Evolutionary conservation across 2,888 invertebrate species (phyloP).

Genomic region (Lochmaea capreae): DNA sequence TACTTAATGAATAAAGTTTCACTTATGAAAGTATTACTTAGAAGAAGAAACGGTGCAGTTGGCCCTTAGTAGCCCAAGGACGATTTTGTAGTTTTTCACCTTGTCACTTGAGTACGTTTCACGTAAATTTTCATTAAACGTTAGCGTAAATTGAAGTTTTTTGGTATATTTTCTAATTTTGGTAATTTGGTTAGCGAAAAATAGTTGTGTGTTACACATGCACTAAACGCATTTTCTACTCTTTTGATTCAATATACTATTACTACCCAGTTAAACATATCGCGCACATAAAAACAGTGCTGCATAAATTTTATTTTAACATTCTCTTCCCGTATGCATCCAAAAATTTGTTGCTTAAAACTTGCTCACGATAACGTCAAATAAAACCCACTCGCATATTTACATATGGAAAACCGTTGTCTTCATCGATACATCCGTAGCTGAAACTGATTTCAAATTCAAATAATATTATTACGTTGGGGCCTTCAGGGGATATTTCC

Average conservation of each 20-base stretch:
- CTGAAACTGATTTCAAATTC: slow-evolving; percentile 52
- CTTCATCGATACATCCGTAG: slow-evolving; percentile 34
- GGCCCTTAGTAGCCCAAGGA: no score
- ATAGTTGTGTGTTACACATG: no score
- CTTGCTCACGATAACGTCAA: slow-evolving; percentile 1
- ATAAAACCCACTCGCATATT: slow-evolving; percentile 20
- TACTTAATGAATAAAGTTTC: no score
- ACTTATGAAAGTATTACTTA: no score
- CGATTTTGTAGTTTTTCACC: no score
- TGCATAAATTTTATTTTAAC: background rate
- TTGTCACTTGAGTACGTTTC: no score
- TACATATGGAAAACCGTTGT: slow-evolving; percentile 10
- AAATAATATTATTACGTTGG: slow-evolving; percentile 52
- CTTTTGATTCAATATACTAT: background rate
- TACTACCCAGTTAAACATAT: background rate
- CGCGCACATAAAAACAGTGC: background rate
- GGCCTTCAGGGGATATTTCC: slow-evolving; percentile 47
- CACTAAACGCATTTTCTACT: no score
- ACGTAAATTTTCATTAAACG: no score
- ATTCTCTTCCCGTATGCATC: background rate
- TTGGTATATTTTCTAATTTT: no score
- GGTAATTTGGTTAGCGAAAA: no score
- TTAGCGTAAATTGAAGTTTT: no score
- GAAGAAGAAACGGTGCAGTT: no score
- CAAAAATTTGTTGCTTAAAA: background rate